A percentile compares a stretch with the other conserved stretches of the same genome.
Conservation (phyloP, 2,888 invertebrate species). For the Diloba caeruleocephala region DNA sequence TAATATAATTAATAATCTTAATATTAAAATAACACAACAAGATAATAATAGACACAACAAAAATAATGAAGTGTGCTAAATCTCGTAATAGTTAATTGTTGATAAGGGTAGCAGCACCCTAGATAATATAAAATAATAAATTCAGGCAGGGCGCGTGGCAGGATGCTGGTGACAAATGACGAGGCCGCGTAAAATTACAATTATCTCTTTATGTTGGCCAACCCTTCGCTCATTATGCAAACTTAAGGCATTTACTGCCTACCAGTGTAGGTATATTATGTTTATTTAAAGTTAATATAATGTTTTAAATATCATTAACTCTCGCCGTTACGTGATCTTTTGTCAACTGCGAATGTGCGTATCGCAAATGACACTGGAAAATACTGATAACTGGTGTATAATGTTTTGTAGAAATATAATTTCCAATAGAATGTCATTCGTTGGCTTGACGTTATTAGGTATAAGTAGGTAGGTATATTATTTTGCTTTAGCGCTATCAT, state of each 20-base stretch:
- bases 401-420: constrained; percentile 22
- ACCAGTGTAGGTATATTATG: constrained; percentile 50
- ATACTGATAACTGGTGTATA: constrained; percentile 9
- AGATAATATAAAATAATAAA: constrained; percentile 85
- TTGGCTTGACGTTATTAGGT: constrained; percentile 19
- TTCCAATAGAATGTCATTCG: constrained; percentile 16
- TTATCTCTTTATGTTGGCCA: constrained; percentile 79
- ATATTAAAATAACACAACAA: neutral
- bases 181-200: constrained; percentile 86
- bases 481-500: no score
- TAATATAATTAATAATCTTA: neutral
- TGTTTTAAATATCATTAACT: constrained; percentile 25
- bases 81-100: constrained; percentile 72
- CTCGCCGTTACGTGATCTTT: constrained; percentile 42
- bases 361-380: constrained; percentile 28
- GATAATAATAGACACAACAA: constrained; percentile 15
- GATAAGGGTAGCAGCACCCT: constrained; percentile 79
- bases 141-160: constrained; percentile 82
- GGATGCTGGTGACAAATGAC: constrained; percentile 89
- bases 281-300: constrained; percentile 40
- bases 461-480: no score
- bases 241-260: constrained; percentile 75
- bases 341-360: constrained; percentile 32
- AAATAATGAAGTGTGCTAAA: constrained; percentile 50
- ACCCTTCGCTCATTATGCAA: constrained; percentile 85